Percentiles rank a stretch among this genome's conserved stretches.
These are phyloP conservation scores for Athripsodes cinereus DNA, from an alignment of 2,888 invertebrate genomes.

Conservation along the genomic window DNA sequence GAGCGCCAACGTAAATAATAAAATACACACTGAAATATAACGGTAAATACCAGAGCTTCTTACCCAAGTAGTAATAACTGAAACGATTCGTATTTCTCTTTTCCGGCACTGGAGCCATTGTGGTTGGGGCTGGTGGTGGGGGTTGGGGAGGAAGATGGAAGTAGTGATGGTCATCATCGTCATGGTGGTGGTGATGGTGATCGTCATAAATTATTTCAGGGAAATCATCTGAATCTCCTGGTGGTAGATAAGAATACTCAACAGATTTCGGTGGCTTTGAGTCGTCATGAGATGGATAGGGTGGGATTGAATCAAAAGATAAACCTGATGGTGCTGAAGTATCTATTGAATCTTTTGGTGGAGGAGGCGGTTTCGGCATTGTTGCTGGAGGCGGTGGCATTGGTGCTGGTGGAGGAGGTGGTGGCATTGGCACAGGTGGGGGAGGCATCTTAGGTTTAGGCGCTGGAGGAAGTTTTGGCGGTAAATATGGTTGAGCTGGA, in stretches of 20 bases:
- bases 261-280: slow-evolving; percentile 8
- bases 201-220: slow-evolving; percentile 33
- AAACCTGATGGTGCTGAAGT: slow-evolving; percentile 37
- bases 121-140: slow-evolving; percentile 35
- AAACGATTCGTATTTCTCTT: slow-evolving; percentile 54
- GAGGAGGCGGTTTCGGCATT: slow-evolving; percentile 20
- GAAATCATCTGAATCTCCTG: slow-evolving; percentile 21
- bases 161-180: slow-evolving; percentile 37
- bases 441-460: slow-evolving; percentile 31
- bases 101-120: slow-evolving; percentile 42
- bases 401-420: slow-evolving; percentile 37
- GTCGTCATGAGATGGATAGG: slow-evolving; percentile 8
- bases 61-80: slow-evolving; percentile 69
- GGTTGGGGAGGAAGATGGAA: slow-evolving; percentile 37
- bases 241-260: slow-evolving; percentile 22
- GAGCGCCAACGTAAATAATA: slow-evolving; percentile 62
- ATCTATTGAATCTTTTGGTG: slow-evolving; percentile 35
- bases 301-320: slow-evolving; percentile 33
- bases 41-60: slow-evolving; percentile 69
- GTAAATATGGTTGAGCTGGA: slow-evolving; percentile 47
- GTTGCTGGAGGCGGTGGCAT: slow-evolving; percentile 44
- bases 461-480: slow-evolving; percentile 33
- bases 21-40: slow-evolving; percentile 70
- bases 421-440: slow-evolving; percentile 16
- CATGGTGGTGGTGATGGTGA: slow-evolving; percentile 36